A percentile compares a stretch with the other conserved stretches of the same genome.
phyloP scores from a whole-genome alignment of 2,113 vertebrate species.

The Melanostigma gelatinosum region DNA sequence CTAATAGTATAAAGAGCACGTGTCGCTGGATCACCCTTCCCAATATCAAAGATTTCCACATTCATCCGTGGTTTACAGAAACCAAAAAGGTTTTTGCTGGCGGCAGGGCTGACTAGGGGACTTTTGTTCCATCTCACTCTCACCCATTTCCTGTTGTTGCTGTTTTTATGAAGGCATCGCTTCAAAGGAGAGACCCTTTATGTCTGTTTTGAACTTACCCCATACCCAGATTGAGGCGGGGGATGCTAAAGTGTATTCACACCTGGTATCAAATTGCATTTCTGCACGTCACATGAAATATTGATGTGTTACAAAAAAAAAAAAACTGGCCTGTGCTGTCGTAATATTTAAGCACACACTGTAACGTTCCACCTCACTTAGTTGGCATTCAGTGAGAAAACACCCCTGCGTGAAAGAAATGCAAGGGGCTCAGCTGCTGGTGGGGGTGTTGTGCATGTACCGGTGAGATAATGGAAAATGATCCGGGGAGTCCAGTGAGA shows the following conservation, averaged over 20 bases:
- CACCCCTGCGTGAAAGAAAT: background rate
- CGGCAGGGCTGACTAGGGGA: background rate
- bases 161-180: background rate
- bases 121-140: background rate
- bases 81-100: too few species aligned
- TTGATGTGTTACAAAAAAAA: background rate
- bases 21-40: too few species aligned
- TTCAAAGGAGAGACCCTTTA: background rate
- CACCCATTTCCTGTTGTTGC: background rate
- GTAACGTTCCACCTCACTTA: background rate
- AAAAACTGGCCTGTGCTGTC: background rate
- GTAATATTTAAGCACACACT: background rate
- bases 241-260: conserved; percentile 2
- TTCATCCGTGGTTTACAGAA: background rate
- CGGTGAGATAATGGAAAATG: background rate
- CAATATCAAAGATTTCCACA: background rate
- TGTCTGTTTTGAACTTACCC: conserved; percentile 2
- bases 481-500: background rate
- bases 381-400: background rate
- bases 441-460: background rate
- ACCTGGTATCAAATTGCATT: background rate
- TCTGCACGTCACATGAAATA: background rate
- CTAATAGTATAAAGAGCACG: too few species aligned
- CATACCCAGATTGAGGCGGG: background rate
- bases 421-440: background rate